These are phyloP conservation scores for Eurosta solidaginis DNA, from an alignment of 1,140 invertebrate species.

Conservation along the genomic window DNA sequence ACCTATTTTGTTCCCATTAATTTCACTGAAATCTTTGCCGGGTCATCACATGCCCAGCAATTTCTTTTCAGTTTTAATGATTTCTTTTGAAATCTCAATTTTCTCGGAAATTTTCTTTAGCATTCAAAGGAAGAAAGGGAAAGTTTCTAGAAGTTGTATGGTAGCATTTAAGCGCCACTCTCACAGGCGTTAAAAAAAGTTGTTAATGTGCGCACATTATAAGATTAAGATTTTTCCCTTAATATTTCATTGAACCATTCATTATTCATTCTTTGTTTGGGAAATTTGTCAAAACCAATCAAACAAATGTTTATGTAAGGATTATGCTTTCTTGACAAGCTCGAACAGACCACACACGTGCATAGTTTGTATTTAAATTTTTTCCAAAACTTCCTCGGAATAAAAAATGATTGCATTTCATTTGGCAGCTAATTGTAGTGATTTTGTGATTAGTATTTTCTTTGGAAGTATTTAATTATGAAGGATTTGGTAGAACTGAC, in stretches of 20 bases:
- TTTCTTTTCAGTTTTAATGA: not conserved
- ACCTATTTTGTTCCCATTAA: not conserved
- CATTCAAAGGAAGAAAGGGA: not conserved
- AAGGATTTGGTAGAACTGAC: too few relatives aligned
- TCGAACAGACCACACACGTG: not conserved
- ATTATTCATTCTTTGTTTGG: not conserved
- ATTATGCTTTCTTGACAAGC: not conserved
- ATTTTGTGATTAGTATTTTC: too few relatives aligned
- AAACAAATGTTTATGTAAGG: not conserved
- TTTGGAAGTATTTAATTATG: too few relatives aligned
- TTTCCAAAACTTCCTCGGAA: not conserved
- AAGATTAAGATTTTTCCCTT: too few relatives aligned
- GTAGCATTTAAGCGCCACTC: not conserved
- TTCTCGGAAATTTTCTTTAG: not conserved
- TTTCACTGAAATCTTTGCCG: not conserved
- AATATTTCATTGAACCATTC: not conserved
- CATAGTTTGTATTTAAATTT: too few relatives aligned
- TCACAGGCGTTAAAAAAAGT: not conserved
- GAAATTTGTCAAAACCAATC: not conserved
- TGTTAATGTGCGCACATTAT: slow-evolving; percentile 18
- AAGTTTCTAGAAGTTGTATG: not conserved
- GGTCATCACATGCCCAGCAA: not conserved
- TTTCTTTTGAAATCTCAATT: slow-evolving; percentile 20
- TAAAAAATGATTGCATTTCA: not conserved
- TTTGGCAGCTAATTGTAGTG: too few relatives aligned